Evolutionary conservation across 1,140 invertebrate genomes (phyloP), one percentile per base, ranked within the genome.

Genomic region (Aphis gossypii): DNA sequence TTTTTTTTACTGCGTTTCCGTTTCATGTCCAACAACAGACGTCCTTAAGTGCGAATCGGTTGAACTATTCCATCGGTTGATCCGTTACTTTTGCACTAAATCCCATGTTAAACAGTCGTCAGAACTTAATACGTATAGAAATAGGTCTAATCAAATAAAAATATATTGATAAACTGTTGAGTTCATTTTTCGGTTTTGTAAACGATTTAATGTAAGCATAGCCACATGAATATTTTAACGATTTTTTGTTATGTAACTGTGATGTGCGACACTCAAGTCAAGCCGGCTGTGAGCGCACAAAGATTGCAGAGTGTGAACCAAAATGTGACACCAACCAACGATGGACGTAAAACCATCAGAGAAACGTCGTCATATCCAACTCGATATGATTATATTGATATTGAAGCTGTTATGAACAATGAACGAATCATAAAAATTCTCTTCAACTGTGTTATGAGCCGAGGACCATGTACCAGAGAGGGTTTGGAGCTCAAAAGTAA

Each of bases 301-400:
- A 76, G 0, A n/a, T 76, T n/a, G n/a, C 60, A 76, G 30, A 76
- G 7, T 20, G 60, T 35, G 60, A 76, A 76, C 1, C 3, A n/a
- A 14, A 76, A n/a, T 14, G 60, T 76, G 60, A n/a, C 60, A n/a
- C 25, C 25, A n/a, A 18, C 35, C 87, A 38, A 3, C 20, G 87
- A 51, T 56, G 48, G 87, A 25, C 87, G 51, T 25, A 92, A 92
- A 30, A 82, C 38, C 20, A 35, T 46, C 41, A 68, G 90, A 23
- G 68, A 93, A 93, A 92, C 48, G 6, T 68, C 94, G 0, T 46
- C 94, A 30, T 96, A 96, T 94, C 95, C 96, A 1, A 96, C 95
- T 11, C 96, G 96, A 94, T 96, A 96, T 94, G 96, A 96, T 94
- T 95, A 95, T 94, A 94, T 96, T 56, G 95, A 96, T 94, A 95